phyloP scores from a whole-genome alignment of 2,113 vertebrate species.

The Regulus satrapa region DNA sequence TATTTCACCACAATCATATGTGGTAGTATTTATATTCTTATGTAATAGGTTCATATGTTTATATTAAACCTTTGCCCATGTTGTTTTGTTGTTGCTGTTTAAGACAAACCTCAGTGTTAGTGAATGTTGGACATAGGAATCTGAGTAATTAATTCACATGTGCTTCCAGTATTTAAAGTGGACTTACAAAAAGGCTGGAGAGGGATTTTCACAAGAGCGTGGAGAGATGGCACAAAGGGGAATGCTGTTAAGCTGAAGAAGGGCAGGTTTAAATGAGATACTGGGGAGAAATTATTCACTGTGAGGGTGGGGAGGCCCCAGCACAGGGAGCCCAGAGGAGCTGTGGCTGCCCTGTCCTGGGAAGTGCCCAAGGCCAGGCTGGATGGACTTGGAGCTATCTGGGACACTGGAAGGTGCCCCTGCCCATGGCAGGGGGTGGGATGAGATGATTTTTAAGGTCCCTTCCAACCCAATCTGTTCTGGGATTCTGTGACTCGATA shows the following conservation, averaged over 20 bases:
- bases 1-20: background rate
- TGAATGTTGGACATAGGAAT: background rate
- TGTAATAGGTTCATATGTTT: background rate
- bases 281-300: background rate
- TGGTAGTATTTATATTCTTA: background rate
- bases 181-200: background rate
- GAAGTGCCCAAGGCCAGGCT: background rate
- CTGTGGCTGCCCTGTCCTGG: background rate
- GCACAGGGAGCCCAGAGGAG: background rate
- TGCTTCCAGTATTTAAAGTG: background rate
- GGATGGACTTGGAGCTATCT: fast-evolving
- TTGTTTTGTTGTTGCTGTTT: background rate
- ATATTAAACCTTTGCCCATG: background rate
- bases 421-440: background rate
- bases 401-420: background rate
- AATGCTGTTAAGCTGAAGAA: background rate
- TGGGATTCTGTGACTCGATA: fast-evolving
- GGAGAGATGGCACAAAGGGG: background rate
- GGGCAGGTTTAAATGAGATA: background rate
- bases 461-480: background rate
- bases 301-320: fast-evolving
- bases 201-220: background rate
- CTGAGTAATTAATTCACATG: background rate
- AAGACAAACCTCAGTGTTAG: background rate
- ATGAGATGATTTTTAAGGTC: background rate